Conservation (phyloP, 2,113 vertebrate genomes). For the Lophochroa leadbeateri region DNA sequence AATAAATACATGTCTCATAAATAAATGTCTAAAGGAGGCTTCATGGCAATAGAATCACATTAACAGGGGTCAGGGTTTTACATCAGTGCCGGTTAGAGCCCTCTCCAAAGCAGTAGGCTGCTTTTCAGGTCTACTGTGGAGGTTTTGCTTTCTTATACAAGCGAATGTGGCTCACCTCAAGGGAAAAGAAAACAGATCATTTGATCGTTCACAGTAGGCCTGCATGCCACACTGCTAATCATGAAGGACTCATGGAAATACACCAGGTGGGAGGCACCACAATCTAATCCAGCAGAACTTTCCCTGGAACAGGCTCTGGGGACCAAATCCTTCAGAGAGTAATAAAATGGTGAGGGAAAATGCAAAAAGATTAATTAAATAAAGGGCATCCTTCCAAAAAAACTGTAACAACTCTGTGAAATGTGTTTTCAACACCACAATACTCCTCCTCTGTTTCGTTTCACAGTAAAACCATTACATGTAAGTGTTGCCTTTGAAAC, state of each 20-base stretch:
- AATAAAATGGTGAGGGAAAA: conserved; percentile 39
- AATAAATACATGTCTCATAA: conserved; percentile 51
- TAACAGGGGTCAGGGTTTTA: conserved; percentile 47
- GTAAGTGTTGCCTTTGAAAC: conserved; percentile 71
- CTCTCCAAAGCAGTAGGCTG: conserved; percentile 65
- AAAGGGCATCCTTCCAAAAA: conserved; percentile 60
- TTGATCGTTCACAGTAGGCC: conserved; percentile 13
- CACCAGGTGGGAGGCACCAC: conserved; percentile 18
- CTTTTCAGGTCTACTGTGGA: conserved; percentile 55
- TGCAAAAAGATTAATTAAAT: conserved; percentile 66
- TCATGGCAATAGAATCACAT: conserved; percentile 46
- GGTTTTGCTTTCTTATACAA: conserved; percentile 65
- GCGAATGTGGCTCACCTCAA: conserved; percentile 62
- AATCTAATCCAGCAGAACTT: background rate
- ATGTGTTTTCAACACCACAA: conserved; percentile 69
- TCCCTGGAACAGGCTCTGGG: background rate
- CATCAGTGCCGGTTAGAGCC: conserved; percentile 18
- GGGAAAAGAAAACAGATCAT: conserved; percentile 70
- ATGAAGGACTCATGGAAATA: conserved; percentile 47
- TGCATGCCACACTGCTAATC: conserved; percentile 5
- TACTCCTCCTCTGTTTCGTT: conserved; percentile 66
- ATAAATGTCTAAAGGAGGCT: conserved; percentile 56
- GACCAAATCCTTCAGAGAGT: conserved; percentile 8
- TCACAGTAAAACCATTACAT: conserved; percentile 69
- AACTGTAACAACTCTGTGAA: conserved; percentile 51